Percentiles rank a stretch among this genome's conserved stretches.
phyloP scores from a whole-genome alignment of 2,113 vertebrate genomes.

The Pteronura brasiliensis region DNA sequence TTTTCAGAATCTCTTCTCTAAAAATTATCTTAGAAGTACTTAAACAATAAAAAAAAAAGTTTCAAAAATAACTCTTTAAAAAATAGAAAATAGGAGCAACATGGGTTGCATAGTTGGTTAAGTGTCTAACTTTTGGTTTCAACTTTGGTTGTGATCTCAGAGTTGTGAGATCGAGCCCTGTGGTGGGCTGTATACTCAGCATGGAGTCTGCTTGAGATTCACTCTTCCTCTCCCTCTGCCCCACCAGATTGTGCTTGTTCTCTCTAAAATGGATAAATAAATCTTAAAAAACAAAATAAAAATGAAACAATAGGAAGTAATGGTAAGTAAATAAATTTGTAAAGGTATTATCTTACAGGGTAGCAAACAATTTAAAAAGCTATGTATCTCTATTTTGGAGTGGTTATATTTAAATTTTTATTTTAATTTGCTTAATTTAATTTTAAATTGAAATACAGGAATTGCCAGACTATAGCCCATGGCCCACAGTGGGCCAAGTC shows the following conservation, averaged over 20 bases:
- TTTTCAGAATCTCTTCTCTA: background rate
- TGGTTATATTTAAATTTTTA: background rate
- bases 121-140: background rate
- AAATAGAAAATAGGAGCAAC: background rate
- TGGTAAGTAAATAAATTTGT: background rate
- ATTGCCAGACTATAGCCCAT: background rate
- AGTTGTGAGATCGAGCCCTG: background rate
- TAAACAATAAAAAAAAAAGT: background rate
- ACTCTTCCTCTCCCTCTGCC: background rate
- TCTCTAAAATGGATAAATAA: background rate
- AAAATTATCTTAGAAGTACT: background rate
- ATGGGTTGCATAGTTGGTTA: background rate
- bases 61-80: background rate
- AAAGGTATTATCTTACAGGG: background rate
- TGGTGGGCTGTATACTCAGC: background rate
- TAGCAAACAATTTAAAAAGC: background rate
- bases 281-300: background rate
- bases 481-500: background rate
- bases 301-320: background rate
- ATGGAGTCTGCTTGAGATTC: background rate
- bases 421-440: background rate
- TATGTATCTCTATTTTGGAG: background rate
- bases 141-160: background rate
- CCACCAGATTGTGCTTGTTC: background rate
- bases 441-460: background rate